phyloP scores from a whole-genome alignment of 1,140 invertebrate species.

The Diabrotica virgifera region DNA sequence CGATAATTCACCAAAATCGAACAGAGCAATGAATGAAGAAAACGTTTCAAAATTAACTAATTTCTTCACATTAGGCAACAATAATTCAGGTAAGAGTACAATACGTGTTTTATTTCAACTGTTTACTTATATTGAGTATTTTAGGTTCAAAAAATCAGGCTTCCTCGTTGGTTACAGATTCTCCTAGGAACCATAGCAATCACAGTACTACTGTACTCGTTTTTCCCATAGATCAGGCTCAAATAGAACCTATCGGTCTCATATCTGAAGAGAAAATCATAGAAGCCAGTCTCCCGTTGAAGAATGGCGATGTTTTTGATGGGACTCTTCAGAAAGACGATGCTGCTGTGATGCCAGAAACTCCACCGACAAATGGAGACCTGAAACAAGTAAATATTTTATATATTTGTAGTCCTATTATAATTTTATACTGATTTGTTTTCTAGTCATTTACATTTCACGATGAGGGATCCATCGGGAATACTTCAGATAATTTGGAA shows the following conservation, averaged over 20 bases:
- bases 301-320: conserved; percentile 25
- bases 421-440: too few species aligned
- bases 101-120: too few species aligned
- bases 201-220: conserved; percentile 72
- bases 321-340: conserved; percentile 8
- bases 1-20: conserved; percentile 35
- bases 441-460: conserved; percentile 68
- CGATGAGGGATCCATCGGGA: conserved; percentile 82
- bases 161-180: conserved; percentile 72
- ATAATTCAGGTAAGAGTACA: background rate
- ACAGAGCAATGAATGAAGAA: conserved; percentile 23
- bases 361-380: conserved; percentile 15
- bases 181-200: conserved; percentile 86
- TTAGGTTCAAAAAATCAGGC: conserved; percentile 4
- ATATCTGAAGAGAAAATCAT: conserved; percentile 70
- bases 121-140: background rate
- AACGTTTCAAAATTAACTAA: conserved; percentile 6
- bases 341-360: conserved; percentile 8
- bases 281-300: conserved; percentile 30
- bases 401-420: too few species aligned
- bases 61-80: conserved; percentile 12
- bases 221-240: conserved; percentile 59
- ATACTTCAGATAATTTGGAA: conserved; percentile 90
- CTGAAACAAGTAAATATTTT: conserved; percentile 15
- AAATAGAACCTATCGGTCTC: conserved; percentile 63